Evolutionary conservation across 2,113 vertebrate species (phyloP).

Genomic region (Nipponia nippon): DNA sequence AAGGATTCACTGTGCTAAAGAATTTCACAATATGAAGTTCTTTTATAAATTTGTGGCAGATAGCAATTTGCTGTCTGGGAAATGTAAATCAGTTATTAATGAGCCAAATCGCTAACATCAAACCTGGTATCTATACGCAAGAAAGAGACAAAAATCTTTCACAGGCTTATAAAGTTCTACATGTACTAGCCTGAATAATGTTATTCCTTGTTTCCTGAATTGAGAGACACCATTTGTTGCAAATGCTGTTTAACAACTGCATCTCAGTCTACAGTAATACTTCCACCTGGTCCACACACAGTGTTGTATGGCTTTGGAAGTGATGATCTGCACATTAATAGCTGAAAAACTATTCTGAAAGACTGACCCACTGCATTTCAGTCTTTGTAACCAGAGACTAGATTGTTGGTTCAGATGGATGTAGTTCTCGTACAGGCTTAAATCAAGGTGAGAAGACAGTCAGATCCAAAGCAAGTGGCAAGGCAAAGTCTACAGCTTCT

Average conservation of each 20-base stretch:
- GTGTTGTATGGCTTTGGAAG: background rate
- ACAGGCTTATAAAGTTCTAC: background rate
- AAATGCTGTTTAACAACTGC: background rate
- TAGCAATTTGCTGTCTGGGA: slow-evolving; percentile 74
- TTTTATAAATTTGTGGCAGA: slow-evolving; percentile 72
- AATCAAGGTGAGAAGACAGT: background rate
- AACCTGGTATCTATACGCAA: slow-evolving; percentile 37
- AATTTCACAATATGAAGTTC: slow-evolving; percentile 67
- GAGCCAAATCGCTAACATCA: slow-evolving; percentile 70
- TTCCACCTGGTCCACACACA: background rate
- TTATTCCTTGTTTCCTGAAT: background rate
- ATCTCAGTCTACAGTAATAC: background rate
- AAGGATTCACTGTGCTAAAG: slow-evolving; percentile 65
- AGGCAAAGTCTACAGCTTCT: background rate
- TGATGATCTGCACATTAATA: background rate
- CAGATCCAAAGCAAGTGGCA: background rate
- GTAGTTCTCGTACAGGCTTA: background rate
- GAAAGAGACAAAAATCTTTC: slow-evolving; percentile 60
- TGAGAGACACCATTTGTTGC: background rate
- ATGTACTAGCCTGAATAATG: background rate
- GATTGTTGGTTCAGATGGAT: background rate
- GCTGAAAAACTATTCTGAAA: background rate
- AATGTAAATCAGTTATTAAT: slow-evolving; percentile 78
- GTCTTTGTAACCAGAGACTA: background rate
- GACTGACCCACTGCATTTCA: background rate